Base-by-base conservation (phyloP, 2,888 invertebrate species). In the Nymphalis polychloros region DNA sequence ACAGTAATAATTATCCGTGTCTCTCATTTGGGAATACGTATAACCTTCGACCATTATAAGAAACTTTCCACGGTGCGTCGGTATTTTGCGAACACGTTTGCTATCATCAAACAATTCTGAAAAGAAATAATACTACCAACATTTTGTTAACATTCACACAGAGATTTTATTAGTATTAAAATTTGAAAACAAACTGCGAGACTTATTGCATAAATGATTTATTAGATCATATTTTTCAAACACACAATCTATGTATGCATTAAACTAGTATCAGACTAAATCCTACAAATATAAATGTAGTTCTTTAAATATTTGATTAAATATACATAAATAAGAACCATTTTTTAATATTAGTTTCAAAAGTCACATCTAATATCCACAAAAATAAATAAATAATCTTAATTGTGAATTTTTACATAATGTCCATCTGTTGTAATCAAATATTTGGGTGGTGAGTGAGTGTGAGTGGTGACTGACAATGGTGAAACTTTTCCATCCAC, bases 11-110 rank as follows among this genome's bases (percentile, higher is more conserved):
- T 73, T 67, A 20, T 72, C 67, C 1, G 75, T 67, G 27, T 69
- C 53, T 19, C 71, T 64, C 59, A 76, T 75, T 62, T 78, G 79
- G 0, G 78, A 82, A 64, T 74, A 82, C 1, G 82, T 77, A 77
- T 76, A 81, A 0, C 75, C 76, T 1, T 78, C 68, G 17, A 76
- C 69, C 78, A 83, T 77, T 5, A 81, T 68, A 35, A 84, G 68
- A 35, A 71, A 66, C 20, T 70, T 73, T 23, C 73, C 73, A 17
- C 69, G 68, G 3, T 69, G 66, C 13, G 71, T 73, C n/a, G 73
- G 73, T 69, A 73, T 73, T 68, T 63, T 72, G n/a, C 59, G 49
- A 17, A 72, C 64, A 31, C 46, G 50, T 64, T 47, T 19, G 1
- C 27, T 59, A 50, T 65, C 23, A 16, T 50, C 27, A 27, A 17